Percentiles rank a stretch among this genome's conserved stretches.
Conservation (phyloP, 1,140 invertebrate genomes). For the Cydia strobilella region DNA sequence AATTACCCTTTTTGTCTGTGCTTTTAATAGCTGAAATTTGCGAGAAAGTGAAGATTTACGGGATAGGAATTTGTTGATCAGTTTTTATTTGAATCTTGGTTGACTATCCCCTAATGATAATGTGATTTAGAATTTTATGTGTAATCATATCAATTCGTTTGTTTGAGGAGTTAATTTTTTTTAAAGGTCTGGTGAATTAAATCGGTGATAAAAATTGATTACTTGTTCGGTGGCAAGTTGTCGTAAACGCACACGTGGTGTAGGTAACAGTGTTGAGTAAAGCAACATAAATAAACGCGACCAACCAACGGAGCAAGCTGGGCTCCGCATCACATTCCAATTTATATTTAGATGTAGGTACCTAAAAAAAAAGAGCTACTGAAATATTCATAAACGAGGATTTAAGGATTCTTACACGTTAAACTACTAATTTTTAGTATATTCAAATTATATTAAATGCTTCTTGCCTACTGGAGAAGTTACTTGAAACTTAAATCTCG, state of each 20-base stretch:
- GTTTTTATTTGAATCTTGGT: background rate
- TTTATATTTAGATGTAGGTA: slow-evolving; percentile 59
- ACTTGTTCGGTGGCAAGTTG: slow-evolving; percentile 65
- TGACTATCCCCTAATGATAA: background rate
- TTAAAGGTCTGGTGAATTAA: background rate
- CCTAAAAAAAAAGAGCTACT: slow-evolving; percentile 36
- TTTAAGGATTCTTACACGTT: too few relatives aligned
- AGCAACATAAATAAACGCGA: slow-evolving; percentile 75
- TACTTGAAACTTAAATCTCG: too few relatives aligned
- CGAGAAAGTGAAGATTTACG: slow-evolving; percentile 9
- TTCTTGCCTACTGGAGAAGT: too few relatives aligned
- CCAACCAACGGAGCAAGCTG: slow-evolving; percentile 44
- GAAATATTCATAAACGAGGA: background rate
- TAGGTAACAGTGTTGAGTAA: slow-evolving; percentile 73
- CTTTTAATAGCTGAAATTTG: slow-evolving; percentile 16
- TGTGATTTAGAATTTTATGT: background rate
- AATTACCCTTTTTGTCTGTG: background rate
- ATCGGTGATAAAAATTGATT: slow-evolving; percentile 31
- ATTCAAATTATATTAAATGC: too few relatives aligned
- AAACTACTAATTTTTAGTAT: too few relatives aligned
- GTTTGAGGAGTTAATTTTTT: background rate
- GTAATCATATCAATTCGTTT: background rate
- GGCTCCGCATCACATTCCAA: slow-evolving; percentile 45
- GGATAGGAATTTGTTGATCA: background rate
- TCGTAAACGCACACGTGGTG: slow-evolving; percentile 76